These are phyloP conservation scores for Lepus americanus DNA, from an alignment of 2,113 vertebrate genomes.

Conservation along the genomic window DNA sequence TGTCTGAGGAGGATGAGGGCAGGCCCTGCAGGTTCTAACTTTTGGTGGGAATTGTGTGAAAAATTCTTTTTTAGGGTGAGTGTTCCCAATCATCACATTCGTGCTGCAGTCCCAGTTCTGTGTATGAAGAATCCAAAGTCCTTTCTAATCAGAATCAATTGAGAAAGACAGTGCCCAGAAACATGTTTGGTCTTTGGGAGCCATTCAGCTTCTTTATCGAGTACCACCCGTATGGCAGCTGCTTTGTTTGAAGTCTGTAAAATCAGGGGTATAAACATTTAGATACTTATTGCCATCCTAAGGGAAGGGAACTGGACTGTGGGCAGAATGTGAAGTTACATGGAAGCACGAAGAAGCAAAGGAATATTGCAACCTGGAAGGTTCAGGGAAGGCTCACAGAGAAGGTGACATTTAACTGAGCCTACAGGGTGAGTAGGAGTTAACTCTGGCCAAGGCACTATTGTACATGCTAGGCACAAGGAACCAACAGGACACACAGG, in stretches of 20 bases:
- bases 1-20: background rate
- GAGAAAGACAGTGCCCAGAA: background rate
- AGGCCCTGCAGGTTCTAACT: background rate
- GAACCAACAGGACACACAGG: background rate
- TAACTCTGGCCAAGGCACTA: background rate
- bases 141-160: background rate
- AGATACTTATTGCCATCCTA: background rate
- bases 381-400: background rate
- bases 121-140: background rate
- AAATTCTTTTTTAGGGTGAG: background rate
- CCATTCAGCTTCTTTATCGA: background rate
- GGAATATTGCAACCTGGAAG: background rate
- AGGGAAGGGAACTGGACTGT: background rate
- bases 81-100: background rate
- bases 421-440: background rate
- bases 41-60: background rate
- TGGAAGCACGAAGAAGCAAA: background rate
- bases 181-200: background rate
- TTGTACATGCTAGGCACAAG: background rate
- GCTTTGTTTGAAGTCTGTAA: background rate
- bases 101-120: background rate
- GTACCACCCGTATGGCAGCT: background rate
- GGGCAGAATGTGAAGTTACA: background rate
- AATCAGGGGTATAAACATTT: background rate
- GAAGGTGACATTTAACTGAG: background rate